Base-by-base conservation (phyloP, 2,888 invertebrate species). In the Epinotia bilunana region DNA sequence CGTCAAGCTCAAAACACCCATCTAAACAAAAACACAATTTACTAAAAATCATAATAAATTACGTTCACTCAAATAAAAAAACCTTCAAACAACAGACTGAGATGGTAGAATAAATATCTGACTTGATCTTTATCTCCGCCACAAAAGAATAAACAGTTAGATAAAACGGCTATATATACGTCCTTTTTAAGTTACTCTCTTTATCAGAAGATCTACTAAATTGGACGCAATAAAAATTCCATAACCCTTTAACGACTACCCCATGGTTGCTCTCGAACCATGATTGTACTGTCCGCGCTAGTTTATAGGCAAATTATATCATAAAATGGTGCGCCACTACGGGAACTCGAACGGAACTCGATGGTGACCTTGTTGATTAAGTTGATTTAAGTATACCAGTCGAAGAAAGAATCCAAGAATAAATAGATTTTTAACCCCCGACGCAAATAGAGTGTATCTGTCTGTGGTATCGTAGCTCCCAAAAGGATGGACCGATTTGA, bases 271-370 rank as follows among this genome's bases (percentile, higher is more conserved):
- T 73, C 68, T 28, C 64, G n/a, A 23, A 58, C 69, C 39, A 49
- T 74, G 69, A 75, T 77, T 69, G 73, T 73, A 33, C 75, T 76
- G 77, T 76, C 78, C 46, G 74, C 63, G 76, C 73, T 76, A 58
- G 74, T 78, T 78, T 77, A 77, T 73, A 74, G 69, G 65, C 73
- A 72, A 72, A 77, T 78, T 78, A 78, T 77, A 75, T 76, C 77
- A 77, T 78, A 76, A 77, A 78, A 68, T 23, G 64, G 39, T 43
- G 67, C 49, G 43, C 49, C 80, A 81, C 81, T 84, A 76, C 81
- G 84, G 83, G 80, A 85, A 82, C 64, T 64, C 63, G 74, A 64
- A 49, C n/a, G 53, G 0, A 43, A 73, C 60, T 73, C 73, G 73
- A 55, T 55, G 23, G 61, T 11, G 13, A 23, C 61, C 67, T 73